These are phyloP conservation scores for Pycnonotus jocosus DNA, from an alignment of 2,113 vertebrate species.

Conservation along the genomic window DNA sequence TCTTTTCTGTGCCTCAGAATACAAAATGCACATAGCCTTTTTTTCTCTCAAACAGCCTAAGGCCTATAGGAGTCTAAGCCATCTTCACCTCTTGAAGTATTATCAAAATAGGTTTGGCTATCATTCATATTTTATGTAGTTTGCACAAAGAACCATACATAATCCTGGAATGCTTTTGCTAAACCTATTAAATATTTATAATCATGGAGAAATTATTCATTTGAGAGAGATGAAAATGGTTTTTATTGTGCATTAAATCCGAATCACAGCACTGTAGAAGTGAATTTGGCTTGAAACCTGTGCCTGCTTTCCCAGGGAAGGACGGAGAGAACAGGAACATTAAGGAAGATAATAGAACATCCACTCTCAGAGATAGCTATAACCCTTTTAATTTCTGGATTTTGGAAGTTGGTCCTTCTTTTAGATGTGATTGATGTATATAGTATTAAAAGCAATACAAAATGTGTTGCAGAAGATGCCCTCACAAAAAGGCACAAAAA, in stretches of 20 bases:
- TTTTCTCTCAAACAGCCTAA: background rate
- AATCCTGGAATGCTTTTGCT: background rate
- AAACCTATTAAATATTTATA: conserved; percentile 5
- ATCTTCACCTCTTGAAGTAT: conserved; percentile 5
- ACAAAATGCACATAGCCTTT: background rate
- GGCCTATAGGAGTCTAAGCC: background rate
- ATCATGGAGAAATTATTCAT: background rate
- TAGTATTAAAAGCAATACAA: background rate
- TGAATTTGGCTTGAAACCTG: conserved; percentile 1
- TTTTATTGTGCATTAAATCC: background rate
- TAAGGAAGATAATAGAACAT: background rate
- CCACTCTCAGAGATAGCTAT: background rate
- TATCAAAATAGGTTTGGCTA: background rate
- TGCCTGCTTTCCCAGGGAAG: background rate
- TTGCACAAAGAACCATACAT: background rate
- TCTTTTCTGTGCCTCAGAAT: background rate
- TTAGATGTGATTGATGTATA: background rate
- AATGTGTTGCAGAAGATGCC: background rate
- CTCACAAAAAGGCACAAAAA: background rate
- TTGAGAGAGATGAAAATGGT: background rate
- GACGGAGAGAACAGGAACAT: background rate
- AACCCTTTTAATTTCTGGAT: background rate
- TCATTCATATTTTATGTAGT: conserved; percentile 19
- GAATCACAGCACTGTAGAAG: background rate
- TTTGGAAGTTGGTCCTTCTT: background rate